Conservation (phyloP, 1,140 invertebrate species). For the Eriocheir sinensis region DNA sequence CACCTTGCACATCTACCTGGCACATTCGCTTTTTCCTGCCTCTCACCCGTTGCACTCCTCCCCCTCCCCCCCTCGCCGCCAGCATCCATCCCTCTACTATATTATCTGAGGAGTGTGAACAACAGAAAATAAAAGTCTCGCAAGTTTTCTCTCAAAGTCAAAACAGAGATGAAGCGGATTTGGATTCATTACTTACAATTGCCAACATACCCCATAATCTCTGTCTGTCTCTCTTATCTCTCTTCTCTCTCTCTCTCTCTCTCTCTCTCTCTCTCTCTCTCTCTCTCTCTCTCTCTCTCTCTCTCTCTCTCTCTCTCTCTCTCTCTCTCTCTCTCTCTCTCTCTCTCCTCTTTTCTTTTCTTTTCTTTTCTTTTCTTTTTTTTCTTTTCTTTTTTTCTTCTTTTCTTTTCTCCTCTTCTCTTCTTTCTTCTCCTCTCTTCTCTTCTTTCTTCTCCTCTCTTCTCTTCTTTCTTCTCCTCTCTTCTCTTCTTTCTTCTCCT, state of each 20-base stretch:
- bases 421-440: background rate
- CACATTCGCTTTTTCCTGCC: no score
- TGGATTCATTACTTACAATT: no score
- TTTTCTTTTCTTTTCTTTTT: background rate
- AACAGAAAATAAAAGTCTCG: no score
- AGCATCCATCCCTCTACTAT: no score
- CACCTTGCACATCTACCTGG: no score
- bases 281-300: slow-evolving; percentile 45
- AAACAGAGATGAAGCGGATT: no score
- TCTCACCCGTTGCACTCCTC: no score
- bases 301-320: slow-evolving; percentile 9
- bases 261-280: slow-evolving; percentile 41
- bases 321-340: background rate
- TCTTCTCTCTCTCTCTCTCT: slow-evolving; percentile 28
- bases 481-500: background rate
- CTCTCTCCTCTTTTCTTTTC: background rate
- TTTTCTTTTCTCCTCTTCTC: background rate
- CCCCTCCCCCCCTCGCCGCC: no score
- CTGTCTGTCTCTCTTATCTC: background rate
- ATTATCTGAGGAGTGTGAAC: no score
- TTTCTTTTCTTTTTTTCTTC: background rate
- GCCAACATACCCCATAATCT: background rate
- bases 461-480: background rate
- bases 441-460: background rate
- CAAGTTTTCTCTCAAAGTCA: no score